These are phyloP conservation scores for Hapalemur alaotrensis DNA, from an alignment of 2,797 vertebrate genomes.

Conservation along the genomic window DNA sequence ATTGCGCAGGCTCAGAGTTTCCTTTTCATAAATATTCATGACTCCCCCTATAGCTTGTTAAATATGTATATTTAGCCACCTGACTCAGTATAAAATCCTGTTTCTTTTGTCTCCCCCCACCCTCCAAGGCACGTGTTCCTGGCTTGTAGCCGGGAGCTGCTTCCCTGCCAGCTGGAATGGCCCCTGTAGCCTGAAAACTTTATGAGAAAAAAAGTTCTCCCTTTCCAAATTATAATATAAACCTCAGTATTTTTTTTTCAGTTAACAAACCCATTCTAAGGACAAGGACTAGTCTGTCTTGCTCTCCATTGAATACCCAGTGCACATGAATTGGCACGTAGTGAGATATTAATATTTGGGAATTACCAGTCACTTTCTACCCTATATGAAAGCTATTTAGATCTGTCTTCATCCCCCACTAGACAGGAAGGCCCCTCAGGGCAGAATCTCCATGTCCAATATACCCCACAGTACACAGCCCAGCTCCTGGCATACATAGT, in stretches of 20 bases:
- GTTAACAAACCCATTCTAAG: neutral
- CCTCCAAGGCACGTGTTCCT: neutral
- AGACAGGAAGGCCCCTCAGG: neutral
- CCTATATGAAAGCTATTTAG: neutral
- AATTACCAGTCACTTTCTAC: neutral
- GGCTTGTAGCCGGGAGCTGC: neutral
- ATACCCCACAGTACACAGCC: rapidly evolving
- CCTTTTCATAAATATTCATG: neutral
- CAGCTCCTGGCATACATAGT: neutral
- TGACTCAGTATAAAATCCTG: neutral
- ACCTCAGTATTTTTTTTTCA: too few relatives aligned
- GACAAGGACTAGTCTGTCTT: neutral
- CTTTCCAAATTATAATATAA: too few relatives aligned
- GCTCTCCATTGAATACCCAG: neutral
- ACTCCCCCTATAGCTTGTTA: neutral
- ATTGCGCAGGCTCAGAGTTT: neutral
- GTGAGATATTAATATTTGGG: neutral
- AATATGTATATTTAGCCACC: neutral
- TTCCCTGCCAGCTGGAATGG: neutral
- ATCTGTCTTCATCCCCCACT: neutral
- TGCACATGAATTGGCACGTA: neutral
- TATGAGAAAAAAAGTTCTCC: neutral
- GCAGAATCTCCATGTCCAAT: neutral
- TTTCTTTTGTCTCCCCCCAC: neutral
- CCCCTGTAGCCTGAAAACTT: neutral